Conservation (phyloP, 2,113 vertebrate species). For the Nestor notabilis region DNA sequence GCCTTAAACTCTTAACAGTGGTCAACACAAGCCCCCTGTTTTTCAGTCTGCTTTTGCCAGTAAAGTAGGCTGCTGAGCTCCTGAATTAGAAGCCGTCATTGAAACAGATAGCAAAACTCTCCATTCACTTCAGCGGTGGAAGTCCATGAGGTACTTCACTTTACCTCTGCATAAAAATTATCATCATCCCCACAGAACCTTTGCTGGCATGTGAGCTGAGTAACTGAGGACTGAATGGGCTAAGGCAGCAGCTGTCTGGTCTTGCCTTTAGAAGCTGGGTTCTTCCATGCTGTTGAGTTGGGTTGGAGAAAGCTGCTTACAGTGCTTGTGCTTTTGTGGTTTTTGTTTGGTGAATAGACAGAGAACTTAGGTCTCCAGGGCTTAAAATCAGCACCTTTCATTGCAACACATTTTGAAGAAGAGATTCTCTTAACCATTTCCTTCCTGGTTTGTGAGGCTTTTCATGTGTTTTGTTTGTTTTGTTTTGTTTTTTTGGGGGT, state of each 20-base stretch:
- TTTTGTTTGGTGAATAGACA: neutral
- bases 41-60: neutral
- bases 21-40: fast-evolving
- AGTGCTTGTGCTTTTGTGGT: neutral
- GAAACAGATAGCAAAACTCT: neutral
- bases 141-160: neutral
- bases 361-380: neutral
- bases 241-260: neutral
- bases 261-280: neutral
- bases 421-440: neutral
- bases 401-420: neutral
- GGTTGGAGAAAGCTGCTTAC: neutral
- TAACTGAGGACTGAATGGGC: neutral
- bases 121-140: neutral
- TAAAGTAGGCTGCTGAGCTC: neutral
- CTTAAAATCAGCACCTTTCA: neutral
- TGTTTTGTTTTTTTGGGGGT: neutral
- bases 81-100: neutral
- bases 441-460: neutral
- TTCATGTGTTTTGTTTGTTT: neutral
- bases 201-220: neutral
- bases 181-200: neutral
- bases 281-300: neutral
- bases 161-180: neutral
- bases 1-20: neutral